Percentiles rank a stretch among this genome's conserved stretches.
Evolutionary conservation across 1,140 invertebrate species (phyloP).

Genomic region (Drosophila athabasca): DNA sequence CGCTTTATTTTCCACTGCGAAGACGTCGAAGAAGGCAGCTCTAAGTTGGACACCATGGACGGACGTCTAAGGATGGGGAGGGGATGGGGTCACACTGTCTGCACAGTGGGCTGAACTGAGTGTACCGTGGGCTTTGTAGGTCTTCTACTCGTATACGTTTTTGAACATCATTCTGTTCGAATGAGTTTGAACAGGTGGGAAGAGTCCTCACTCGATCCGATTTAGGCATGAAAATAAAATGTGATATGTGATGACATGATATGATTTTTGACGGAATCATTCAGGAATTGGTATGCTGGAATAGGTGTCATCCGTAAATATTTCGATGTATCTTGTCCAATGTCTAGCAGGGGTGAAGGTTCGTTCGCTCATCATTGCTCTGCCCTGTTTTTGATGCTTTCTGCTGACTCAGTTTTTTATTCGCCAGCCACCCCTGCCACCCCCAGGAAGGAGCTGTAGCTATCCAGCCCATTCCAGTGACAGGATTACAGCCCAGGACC

Average conservation of each 20-base stretch:
- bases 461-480: constrained; percentile 21
- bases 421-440: constrained; percentile 3
- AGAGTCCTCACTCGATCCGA: no score
- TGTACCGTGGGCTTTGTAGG: no score
- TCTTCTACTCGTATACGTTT: no score
- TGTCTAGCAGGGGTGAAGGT: constrained; percentile 2
- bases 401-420: constrained; percentile 43
- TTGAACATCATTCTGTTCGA: no score
- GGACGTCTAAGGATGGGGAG: constrained; percentile 2
- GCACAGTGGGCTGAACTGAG: constrained; percentile 13
- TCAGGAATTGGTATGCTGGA: no score
- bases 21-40: constrained; percentile 40
- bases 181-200: no score
- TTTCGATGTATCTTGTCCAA: not conserved
- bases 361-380: constrained; percentile 7
- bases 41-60: constrained; percentile 31
- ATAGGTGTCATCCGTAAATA: no score
- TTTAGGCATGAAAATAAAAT: no score
- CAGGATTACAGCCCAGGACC: constrained; percentile 7
- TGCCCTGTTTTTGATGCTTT: constrained; percentile 53
- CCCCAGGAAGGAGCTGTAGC: constrained; percentile 5
- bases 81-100: constrained; percentile 10
- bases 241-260: no score
- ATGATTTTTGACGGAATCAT: no score
- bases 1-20: constrained; percentile 62